phyloP scores from a whole-genome alignment of 2,888 invertebrate species.

The Sesia apiformis region DNA sequence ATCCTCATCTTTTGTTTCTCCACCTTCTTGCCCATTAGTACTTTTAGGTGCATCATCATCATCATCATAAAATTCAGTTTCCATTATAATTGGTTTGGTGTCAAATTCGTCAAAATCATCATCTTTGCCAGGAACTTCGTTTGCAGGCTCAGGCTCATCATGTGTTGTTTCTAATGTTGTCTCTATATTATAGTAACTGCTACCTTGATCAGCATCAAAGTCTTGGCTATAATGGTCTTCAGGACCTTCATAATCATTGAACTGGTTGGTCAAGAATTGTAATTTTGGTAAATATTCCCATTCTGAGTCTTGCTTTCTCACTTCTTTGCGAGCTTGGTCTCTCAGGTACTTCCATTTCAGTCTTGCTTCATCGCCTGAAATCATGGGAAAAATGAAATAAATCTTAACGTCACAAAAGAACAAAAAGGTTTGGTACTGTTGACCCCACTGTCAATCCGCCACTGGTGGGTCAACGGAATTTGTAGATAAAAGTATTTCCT shows the following conservation, averaged over 20 bases:
- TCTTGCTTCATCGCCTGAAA: constrained; percentile 62
- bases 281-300: constrained; percentile 60
- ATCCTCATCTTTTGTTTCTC: constrained; percentile 53
- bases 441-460: too few relatives aligned
- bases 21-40: constrained; percentile 15
- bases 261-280: constrained; percentile 58
- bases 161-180: neutral
- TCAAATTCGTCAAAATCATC: constrained; percentile 68
- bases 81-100: constrained; percentile 61
- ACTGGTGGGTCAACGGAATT: too few relatives aligned
- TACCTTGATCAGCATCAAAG: constrained; percentile 38
- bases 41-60: constrained; percentile 51
- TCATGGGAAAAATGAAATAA: neutral
- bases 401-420: neutral
- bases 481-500: too few relatives aligned
- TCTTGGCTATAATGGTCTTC: constrained; percentile 25
- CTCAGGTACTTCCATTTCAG: constrained; percentile 65
- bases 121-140: constrained; percentile 36
- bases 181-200: constrained; percentile 32
- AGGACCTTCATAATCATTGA: constrained; percentile 52
- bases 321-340: constrained; percentile 63
- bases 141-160: constrained; percentile 16
- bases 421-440: too few relatives aligned
- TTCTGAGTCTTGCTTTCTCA: constrained; percentile 54
- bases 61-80: constrained; percentile 64